Evolutionary conservation across 2,888 invertebrate genomes (phyloP).

Genomic region (Pimpla rufipes): DNA sequence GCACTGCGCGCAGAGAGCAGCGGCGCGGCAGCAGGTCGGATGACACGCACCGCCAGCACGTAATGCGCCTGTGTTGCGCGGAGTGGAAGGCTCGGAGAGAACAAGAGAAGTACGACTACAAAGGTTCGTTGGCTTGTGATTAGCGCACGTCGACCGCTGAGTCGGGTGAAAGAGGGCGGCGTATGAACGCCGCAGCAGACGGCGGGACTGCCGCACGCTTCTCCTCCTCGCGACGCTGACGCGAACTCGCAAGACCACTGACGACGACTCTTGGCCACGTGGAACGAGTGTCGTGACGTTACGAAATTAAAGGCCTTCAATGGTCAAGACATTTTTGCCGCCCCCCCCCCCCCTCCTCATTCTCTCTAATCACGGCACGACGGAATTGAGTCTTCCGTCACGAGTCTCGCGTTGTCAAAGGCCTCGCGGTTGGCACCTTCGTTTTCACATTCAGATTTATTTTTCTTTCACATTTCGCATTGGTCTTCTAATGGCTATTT

Average conservation of each 20-base stretch:
- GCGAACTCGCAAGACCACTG: constrained; percentile 15
- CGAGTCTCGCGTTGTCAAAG: too few species aligned
- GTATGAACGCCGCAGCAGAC: neutral
- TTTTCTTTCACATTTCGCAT: too few species aligned
- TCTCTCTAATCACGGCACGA: neutral
- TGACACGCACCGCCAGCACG: constrained; percentile 45
- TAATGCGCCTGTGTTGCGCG: constrained; percentile 40
- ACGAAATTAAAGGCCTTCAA: neutral
- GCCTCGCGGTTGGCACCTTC: too few species aligned
- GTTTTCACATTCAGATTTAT: too few species aligned
- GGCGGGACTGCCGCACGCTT: constrained; percentile 4
- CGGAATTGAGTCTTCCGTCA: too few species aligned
- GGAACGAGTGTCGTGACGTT: neutral
- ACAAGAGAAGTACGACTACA: constrained; percentile 55
- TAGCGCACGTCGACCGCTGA: constrained; percentile 39
- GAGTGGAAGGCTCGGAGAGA: constrained; percentile 33
- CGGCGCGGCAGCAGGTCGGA: constrained; percentile 37
- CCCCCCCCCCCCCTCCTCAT: neutral
- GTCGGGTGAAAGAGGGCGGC: constrained; percentile 14
- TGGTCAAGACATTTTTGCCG: neutral
- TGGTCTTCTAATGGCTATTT: too few species aligned
- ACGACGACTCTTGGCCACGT: neutral
- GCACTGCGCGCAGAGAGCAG: neutral
- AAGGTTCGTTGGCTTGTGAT: constrained; percentile 60
- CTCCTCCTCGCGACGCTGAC: neutral